A percentile compares a stretch with the other conserved stretches of the same genome.
Conservation (phyloP, 1,140 invertebrate genomes). For the Drosophila melanogaster region Release_6_plus_ISO1_MT NT_037436.4:9745001-9745500, state of each 20-base stretch:
- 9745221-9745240: conserved; percentile 73
- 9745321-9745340: conserved; percentile 35
- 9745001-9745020: conserved; percentile 33
- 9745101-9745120: conserved; percentile 19
- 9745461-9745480: conserved; percentile 26
- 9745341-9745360: conserved; percentile 30
- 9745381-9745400: conserved; percentile 80
- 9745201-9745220: conserved; percentile 60
- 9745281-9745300: conserved; percentile 52
- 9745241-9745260: conserved; percentile 62
- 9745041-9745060: conserved; percentile 62
- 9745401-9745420: conserved; percentile 77
- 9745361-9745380: conserved; percentile 71
- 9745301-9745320: conserved; percentile 54
- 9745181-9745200: neutral
- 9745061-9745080: conserved; percentile 46
- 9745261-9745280: conserved; percentile 71
- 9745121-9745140: conserved; percentile 66
- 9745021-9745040: conserved; percentile 7
- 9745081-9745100: conserved; percentile 36
- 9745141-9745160: conserved; percentile 51
- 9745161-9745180: conserved; percentile 68
- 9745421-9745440: conserved; percentile 80
- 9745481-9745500: conserved; percentile 31
- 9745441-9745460: conserved; percentile 71